These are phyloP conservation scores for Hypomecis atomaria DNA, from an alignment of 2,888 invertebrate genomes.

Conservation along the genomic window DNA sequence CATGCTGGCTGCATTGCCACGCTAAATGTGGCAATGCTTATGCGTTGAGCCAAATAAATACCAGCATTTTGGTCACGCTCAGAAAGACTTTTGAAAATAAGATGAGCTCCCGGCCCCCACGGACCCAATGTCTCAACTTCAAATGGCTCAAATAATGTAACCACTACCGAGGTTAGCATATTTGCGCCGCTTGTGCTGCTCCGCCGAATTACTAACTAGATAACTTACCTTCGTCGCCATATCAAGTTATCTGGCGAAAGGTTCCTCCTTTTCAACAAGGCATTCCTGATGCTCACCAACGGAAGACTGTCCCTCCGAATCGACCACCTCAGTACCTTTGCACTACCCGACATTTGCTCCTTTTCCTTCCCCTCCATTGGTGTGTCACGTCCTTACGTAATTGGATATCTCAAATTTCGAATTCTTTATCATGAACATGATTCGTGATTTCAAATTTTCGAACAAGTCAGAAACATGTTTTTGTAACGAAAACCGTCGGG, in stretches of 20 bases:
- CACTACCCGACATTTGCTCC: slow-evolving; percentile 38
- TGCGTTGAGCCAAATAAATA: too few relatives aligned
- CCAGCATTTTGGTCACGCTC: too few relatives aligned
- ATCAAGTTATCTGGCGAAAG: slow-evolving; percentile 60
- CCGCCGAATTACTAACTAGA: background rate
- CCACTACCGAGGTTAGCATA: too few relatives aligned
- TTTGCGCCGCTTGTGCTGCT: too few relatives aligned
- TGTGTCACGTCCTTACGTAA: slow-evolving; percentile 24
- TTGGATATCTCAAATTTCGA: slow-evolving; percentile 29
- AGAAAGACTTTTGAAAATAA: too few relatives aligned
- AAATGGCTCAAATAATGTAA: too few relatives aligned
- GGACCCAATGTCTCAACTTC: too few relatives aligned
- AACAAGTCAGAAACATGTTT: slow-evolving; percentile 8
- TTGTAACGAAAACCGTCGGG: slow-evolving; percentile 30
- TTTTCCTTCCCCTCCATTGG: slow-evolving; percentile 47
- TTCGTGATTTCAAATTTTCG: slow-evolving; percentile 29
- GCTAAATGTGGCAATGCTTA: too few relatives aligned
- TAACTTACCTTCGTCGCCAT: slow-evolving; percentile 69
- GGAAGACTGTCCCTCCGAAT: slow-evolving; percentile 75
- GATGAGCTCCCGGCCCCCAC: too few relatives aligned
- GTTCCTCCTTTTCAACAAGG: slow-evolving; percentile 65
- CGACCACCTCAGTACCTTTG: slow-evolving; percentile 56
- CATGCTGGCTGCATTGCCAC: too few relatives aligned
- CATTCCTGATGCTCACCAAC: slow-evolving; percentile 65
- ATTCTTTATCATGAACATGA: slow-evolving; percentile 22